Evolutionary conservation across 1,140 invertebrate species (phyloP).

Genomic region (Caenorhabditis tropicalis): DNA sequence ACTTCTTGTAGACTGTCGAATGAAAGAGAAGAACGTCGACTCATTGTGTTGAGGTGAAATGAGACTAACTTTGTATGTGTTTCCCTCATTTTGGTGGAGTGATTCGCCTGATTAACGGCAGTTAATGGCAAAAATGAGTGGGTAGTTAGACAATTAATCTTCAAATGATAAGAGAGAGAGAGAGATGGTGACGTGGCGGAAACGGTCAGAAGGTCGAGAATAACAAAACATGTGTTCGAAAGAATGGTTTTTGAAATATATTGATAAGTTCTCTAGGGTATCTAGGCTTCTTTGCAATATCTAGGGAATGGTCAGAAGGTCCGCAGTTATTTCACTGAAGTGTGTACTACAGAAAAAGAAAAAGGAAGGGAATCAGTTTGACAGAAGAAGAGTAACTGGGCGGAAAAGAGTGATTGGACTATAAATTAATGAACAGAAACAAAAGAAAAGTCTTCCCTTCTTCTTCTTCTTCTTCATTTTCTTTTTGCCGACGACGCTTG

Average conservation of each 20-base stretch:
- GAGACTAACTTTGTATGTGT: too few species aligned
- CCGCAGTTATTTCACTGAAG: too few species aligned
- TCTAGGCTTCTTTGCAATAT: too few species aligned
- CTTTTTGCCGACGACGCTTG: neutral
- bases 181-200: too few species aligned
- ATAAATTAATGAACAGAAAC: constrained; percentile 41
- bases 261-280: too few species aligned
- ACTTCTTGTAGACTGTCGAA: too few species aligned
- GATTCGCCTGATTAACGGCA: neutral
- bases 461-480: neutral
- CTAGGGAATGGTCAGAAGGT: too few species aligned
- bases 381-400: neutral
- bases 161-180: neutral
- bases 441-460: constrained; percentile 9
- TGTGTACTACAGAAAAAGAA: neutral
- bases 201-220: too few species aligned
- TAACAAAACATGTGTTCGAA: too few species aligned
- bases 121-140: neutral
- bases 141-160: neutral
- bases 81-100: neutral
- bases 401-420: neutral
- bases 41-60: too few species aligned
- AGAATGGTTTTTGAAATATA: too few species aligned
- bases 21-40: neutral
- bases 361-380: neutral